Evolutionary conservation across 1,140 invertebrate genomes (phyloP).

Genomic region (Protaetia brevitarsis): DNA sequence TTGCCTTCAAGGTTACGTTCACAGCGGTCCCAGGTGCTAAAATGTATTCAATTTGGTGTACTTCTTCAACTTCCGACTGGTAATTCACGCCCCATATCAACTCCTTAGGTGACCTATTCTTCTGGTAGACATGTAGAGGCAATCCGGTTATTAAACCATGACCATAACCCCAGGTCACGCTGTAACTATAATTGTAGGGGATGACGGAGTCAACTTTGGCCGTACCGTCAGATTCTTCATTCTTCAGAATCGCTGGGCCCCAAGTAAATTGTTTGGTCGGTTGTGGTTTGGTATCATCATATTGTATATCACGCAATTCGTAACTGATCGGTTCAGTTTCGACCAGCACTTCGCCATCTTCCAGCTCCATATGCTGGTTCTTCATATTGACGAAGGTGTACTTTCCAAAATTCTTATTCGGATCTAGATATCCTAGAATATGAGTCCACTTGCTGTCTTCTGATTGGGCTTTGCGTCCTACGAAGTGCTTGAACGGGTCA

Average conservation of each 20-base stretch:
- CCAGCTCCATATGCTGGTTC: constrained; percentile 55
- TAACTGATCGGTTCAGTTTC: constrained; percentile 75
- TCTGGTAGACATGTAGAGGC: constrained; percentile 64
- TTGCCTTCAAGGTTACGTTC: constrained; percentile 71
- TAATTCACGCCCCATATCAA: constrained; percentile 52
- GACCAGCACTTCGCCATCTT: constrained; percentile 70
- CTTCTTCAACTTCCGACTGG: constrained; percentile 41
- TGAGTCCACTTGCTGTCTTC: constrained; percentile 52
- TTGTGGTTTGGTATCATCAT: constrained; percentile 56
- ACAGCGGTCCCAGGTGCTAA: constrained; percentile 72
- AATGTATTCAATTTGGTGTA: constrained; percentile 58
- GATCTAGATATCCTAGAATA: constrained; percentile 66
- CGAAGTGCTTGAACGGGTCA: constrained; percentile 49
- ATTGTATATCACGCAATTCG: constrained; percentile 63
- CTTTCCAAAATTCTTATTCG: constrained; percentile 60
- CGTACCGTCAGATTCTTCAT: constrained; percentile 49
- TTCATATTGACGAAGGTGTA: constrained; percentile 65
- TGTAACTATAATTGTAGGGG: constrained; percentile 65
- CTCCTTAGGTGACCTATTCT: constrained; percentile 61
- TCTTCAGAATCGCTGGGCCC: constrained; percentile 61
- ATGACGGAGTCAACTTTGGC: constrained; percentile 66
- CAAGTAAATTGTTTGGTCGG: constrained; percentile 56
- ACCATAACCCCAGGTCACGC: constrained; percentile 72
- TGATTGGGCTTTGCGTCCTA: constrained; percentile 51
- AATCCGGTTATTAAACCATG: constrained; percentile 71